Percentiles rank a stretch among this genome's conserved stretches.
Conservation (phyloP, 2,888 invertebrate species). For the Protophormia terraenovae region DNA sequence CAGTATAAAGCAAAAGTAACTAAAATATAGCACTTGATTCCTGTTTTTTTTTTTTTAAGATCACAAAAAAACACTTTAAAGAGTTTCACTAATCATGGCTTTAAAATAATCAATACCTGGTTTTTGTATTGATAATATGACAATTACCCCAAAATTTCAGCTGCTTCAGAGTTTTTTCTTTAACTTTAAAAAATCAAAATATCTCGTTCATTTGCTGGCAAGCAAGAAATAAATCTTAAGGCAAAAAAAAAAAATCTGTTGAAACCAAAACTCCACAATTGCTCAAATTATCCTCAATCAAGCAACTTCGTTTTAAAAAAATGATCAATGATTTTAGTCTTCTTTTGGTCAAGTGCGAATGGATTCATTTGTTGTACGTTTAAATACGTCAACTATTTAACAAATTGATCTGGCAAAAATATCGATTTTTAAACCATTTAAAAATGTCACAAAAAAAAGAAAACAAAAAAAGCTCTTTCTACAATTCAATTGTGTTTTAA, state of each 20-base stretch:
- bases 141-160: slow-evolving; percentile 67
- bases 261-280: slow-evolving; percentile 45
- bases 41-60: neutral
- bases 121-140: slow-evolving; percentile 59
- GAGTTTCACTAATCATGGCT: slow-evolving; percentile 58
- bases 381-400: slow-evolving; percentile 65
- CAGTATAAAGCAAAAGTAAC: slow-evolving; percentile 15
- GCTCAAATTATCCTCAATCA: slow-evolving; percentile 48
- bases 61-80: slow-evolving; percentile 47
- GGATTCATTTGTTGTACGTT: slow-evolving; percentile 67
- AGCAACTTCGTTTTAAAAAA: slow-evolving; percentile 17
- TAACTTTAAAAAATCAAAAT: slow-evolving; percentile 28
- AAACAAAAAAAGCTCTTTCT: slow-evolving; percentile 66
- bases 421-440: slow-evolving; percentile 39
- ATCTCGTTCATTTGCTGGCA: slow-evolving; percentile 49
- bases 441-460: slow-evolving; percentile 48
- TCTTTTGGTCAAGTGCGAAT: slow-evolving; percentile 65
- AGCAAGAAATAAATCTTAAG: slow-evolving; percentile 33
- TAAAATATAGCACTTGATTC: slow-evolving; percentile 48
- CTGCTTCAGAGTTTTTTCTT: slow-evolving; percentile 32
- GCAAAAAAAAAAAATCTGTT: slow-evolving; percentile 54
- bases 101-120: slow-evolving; percentile 66
- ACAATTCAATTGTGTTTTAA: slow-evolving; percentile 64
- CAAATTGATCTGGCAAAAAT: slow-evolving; percentile 64
- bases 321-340: slow-evolving; percentile 40